Base-by-base conservation (phyloP, 2,888 invertebrate genomes). In the Cyclophora punctaria region DNA sequence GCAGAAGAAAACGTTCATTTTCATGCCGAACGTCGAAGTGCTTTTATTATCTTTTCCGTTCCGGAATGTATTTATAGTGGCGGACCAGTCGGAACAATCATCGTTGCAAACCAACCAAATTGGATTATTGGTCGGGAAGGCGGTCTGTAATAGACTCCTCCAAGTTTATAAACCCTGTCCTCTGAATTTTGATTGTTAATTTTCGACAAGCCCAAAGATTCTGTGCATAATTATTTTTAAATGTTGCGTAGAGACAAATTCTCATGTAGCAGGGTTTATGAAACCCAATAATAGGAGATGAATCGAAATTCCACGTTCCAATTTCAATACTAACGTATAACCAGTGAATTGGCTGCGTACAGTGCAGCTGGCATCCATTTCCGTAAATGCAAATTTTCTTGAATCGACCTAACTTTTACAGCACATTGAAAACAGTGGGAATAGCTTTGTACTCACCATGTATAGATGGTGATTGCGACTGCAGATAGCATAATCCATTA, bases 401-500 rank as follows among this genome's bases (percentile, higher is more conserved):
- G 48, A 58, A 62, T 59, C 56, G 58, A 62, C 66, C 65, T 58
- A 63, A 67, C 64, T 68, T 72, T 68, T 67, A 62, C 62, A 65
- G 63, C 55, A 60, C 58, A 66, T 69, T 64, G 62, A 62, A 68
- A 71, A 64, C 56, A 58, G 55, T 64, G 58, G 58, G 63, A 57
- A 56, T 49, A 33, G 42, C 57, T 48, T 48, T 52, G 52, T 58
- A 53, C 50, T 46, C 48, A 47, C 44, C 48, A 45, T 20, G 42
- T 55, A 62, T 62, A 63, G 62, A 58, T 61, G 49, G 48, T 60
- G 65, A 73, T 69, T 59, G 63, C 62, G 55, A 62, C 62, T 68
- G 64, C 65, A 72, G 70, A 69, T 72, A 73, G 69, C 66, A 70
- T 73, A 72, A 76, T 74, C 73, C 73, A 76, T 77, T 75, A 78